phyloP scores from a whole-genome alignment of 2,113 vertebrate genomes.

The Actenoides hombroni region DNA sequence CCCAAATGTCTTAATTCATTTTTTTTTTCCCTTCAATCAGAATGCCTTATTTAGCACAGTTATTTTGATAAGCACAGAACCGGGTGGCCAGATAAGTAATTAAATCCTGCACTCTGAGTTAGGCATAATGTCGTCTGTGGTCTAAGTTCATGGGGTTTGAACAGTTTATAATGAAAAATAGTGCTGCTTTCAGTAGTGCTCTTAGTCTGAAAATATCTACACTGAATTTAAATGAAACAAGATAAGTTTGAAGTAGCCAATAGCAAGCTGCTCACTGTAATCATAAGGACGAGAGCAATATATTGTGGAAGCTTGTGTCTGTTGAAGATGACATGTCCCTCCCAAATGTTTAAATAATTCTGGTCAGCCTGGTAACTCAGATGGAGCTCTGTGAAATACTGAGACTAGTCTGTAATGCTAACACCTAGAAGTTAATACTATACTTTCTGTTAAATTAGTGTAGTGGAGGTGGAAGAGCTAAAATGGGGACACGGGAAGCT shows the following conservation, averaged over 20 bases:
- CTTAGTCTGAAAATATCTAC: background rate
- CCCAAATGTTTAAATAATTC: background rate
- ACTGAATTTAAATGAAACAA: background rate
- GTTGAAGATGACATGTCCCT: background rate
- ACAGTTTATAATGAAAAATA: background rate
- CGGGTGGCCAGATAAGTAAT: background rate
- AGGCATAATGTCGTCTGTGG: background rate
- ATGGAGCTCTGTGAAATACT: background rate
- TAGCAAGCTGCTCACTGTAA: background rate
- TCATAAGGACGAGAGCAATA: background rate
- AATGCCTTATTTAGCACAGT: background rate
- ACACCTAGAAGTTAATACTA: background rate
- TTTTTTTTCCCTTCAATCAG: background rate
- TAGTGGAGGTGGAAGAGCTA: background rate
- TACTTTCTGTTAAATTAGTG: background rate
- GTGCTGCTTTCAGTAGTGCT: background rate
- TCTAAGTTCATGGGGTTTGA: background rate
- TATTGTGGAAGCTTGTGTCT: background rate
- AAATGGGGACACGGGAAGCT: background rate
- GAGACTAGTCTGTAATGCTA: background rate
- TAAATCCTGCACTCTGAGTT: background rate
- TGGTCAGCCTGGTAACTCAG: background rate
- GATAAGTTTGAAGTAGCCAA: background rate
- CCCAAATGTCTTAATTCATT: background rate
- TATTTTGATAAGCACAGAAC: background rate